Evolutionary conservation across 2,888 invertebrate genomes (phyloP).

Genomic region (Alloplasta piceator): DNA sequence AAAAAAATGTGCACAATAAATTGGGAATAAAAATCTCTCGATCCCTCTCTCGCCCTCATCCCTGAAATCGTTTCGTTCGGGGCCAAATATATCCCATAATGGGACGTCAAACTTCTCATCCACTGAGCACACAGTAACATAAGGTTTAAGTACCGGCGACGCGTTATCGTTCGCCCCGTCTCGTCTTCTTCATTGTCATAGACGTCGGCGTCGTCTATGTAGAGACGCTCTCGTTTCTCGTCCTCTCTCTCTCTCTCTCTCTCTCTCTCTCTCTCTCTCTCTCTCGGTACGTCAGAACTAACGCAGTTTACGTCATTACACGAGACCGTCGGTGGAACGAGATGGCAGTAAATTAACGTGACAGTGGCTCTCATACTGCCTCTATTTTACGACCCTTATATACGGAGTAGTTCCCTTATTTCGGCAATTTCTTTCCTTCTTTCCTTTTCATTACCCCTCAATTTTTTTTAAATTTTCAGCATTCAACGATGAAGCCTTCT

Average conservation of each 20-base stretch:
- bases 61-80: too few species aligned
- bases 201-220: slow-evolving; percentile 26
- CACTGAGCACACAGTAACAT: background rate
- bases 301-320: slow-evolving; percentile 52
- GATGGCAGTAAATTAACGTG: slow-evolving; percentile 51
- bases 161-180: slow-evolving; percentile 43
- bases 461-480: too few species aligned
- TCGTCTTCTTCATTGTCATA: slow-evolving; percentile 23
- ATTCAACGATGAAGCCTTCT: too few species aligned
- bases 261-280: slow-evolving; percentile 6
- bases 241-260: slow-evolving; percentile 34
- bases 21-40: too few species aligned
- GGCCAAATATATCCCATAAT: background rate
- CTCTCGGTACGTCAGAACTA: slow-evolving; percentile 47
- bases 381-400: slow-evolving; percentile 20
- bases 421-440: too few species aligned
- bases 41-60: too few species aligned
- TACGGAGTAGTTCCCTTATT: background rate
- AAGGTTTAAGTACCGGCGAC: slow-evolving; percentile 32
- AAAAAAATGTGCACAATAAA: too few species aligned
- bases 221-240: background rate
- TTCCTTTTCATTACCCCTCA: too few species aligned
- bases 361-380: slow-evolving; percentile 43
- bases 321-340: slow-evolving; percentile 43
- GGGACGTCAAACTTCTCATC: slow-evolving; percentile 25